These are phyloP conservation scores for Adelosebastes latens DNA, from an alignment of 2,797 vertebrate species.

Conservation along the genomic window DNA sequence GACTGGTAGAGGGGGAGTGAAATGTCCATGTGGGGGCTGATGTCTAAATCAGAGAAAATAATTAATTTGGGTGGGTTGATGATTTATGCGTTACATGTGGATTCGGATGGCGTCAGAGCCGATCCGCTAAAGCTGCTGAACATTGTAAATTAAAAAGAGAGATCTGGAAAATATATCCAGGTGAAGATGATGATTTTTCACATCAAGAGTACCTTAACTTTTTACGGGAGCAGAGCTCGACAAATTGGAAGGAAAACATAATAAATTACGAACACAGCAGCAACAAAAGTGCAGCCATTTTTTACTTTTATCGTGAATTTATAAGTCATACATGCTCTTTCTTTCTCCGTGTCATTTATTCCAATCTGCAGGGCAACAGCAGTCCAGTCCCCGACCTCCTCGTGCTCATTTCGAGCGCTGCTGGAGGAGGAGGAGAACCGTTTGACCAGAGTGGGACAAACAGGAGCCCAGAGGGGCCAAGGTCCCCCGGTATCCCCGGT, in stretches of 20 bases:
- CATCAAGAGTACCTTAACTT: neutral
- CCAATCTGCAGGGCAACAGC: slow-evolving; percentile 84
- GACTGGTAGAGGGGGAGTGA: neutral
- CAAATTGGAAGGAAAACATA: neutral
- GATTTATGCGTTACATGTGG: neutral
- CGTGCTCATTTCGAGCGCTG: slow-evolving; percentile 89
- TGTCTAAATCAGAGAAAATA: neutral
- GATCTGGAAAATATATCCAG: neutral
- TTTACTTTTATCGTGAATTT: neutral
- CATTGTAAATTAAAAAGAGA: neutral
- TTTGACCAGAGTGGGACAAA: slow-evolving; percentile 50
- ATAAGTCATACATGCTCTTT: neutral
- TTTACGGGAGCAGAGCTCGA: neutral
- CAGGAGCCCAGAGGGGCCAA: slow-evolving; percentile 46
- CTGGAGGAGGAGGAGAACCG: slow-evolving; percentile 87
- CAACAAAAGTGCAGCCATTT: neutral
- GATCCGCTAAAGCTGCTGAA: neutral
- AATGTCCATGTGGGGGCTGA: neutral
- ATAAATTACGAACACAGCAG: neutral
- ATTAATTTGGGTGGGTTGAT: neutral
- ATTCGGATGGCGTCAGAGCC: no score
- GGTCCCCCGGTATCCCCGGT: slow-evolving; percentile 31
- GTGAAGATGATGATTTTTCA: neutral
- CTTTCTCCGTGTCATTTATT: neutral
- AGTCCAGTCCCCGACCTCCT: slow-evolving; percentile 79